phyloP scores from a whole-genome alignment of 2,797 vertebrate species.

The Salarias fasciatus region DNA sequence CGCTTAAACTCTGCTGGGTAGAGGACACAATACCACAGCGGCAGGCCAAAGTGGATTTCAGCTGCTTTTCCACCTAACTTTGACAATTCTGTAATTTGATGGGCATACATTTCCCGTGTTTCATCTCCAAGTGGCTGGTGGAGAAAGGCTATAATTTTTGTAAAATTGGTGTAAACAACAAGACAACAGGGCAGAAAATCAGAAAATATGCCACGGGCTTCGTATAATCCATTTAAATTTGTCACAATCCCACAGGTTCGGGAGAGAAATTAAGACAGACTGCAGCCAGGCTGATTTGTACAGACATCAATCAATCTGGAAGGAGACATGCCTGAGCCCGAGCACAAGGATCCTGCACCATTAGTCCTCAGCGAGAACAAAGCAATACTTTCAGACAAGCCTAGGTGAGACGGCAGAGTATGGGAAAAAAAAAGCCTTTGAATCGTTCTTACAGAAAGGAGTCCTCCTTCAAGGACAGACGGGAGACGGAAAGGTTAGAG shows the following conservation, averaged over 20 bases:
- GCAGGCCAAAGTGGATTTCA: conserved; percentile 36
- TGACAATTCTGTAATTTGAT: conserved; percentile 8
- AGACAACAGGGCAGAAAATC: conserved; percentile 19
- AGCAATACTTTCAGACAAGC: conserved; percentile 21
- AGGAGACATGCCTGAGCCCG: conserved; percentile 19
- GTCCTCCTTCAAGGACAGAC: conserved; percentile 24
- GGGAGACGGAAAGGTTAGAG: background rate
- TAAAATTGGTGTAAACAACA: conserved; percentile 31
- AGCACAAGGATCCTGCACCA: conserved; percentile 16
- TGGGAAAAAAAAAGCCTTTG: conserved; percentile 15
- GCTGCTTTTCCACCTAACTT: conserved; percentile 10
- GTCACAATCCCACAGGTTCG: conserved; percentile 45
- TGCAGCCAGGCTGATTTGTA: conserved; percentile 40
- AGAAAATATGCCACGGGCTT: conserved; percentile 31
- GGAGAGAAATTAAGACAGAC: conserved; percentile 39
- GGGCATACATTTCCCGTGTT: conserved; percentile 2
- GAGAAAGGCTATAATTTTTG: conserved; percentile 10
- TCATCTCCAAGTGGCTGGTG: background rate
- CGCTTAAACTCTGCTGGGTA: conserved; percentile 25
- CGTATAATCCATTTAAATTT: conserved; percentile 36
- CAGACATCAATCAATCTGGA: conserved; percentile 54
- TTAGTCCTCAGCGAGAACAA: conserved; percentile 33
- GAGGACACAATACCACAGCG: conserved; percentile 15
- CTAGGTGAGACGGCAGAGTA: conserved; percentile 1
- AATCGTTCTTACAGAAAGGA: conserved; percentile 5